Percentiles rank a stretch among this genome's conserved stretches.
Evolutionary conservation across 2,797 vertebrate genomes (phyloP).

Genomic region (Picus viridis): DNA sequence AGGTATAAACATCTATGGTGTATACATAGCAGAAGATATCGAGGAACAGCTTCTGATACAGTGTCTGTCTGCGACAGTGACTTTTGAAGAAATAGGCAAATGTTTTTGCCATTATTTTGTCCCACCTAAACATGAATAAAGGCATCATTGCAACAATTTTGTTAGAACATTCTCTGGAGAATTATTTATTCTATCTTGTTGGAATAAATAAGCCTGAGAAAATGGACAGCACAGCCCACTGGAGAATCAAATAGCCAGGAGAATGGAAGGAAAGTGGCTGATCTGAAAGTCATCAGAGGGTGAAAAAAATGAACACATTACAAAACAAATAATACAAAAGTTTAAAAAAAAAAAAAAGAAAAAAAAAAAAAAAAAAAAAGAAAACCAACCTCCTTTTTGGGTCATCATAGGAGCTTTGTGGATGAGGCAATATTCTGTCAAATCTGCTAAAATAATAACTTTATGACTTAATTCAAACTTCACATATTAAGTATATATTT

Average conservation of each 20-base stretch:
- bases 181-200: neutral
- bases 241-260: neutral
- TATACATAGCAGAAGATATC: neutral
- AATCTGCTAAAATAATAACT: neutral
- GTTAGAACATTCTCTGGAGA: neutral
- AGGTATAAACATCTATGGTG: neutral
- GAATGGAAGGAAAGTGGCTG: neutral
- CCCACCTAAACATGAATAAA: neutral
- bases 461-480: neutral
- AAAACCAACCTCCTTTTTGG: accelerated
- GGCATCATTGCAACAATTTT: neutral
- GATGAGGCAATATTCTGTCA: neutral
- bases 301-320: neutral
- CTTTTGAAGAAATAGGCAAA: neutral
- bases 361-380: neutral
- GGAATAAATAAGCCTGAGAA: neutral
- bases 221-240: neutral
- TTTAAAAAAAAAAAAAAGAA: accelerated
- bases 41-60: neutral
- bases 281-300: accelerated
- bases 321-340: neutral
- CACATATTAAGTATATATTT: neutral
- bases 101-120: neutral
- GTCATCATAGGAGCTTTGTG: neutral
- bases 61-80: neutral